phyloP scores from a whole-genome alignment of 2,113 vertebrate species.

The Pipra filicauda region DNA sequence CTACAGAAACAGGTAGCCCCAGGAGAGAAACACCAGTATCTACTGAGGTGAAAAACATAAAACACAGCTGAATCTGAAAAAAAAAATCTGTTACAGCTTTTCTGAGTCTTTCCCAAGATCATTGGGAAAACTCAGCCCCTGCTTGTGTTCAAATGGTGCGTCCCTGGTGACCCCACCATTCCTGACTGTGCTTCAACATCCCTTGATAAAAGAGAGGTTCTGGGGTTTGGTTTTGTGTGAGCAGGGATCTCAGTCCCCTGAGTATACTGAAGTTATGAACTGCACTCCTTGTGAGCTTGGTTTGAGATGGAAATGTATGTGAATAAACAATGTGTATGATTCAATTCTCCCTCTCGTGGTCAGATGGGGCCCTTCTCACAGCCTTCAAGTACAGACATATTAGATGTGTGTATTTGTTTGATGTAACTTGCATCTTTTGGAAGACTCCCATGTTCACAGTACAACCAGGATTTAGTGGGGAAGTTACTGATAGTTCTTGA shows the following conservation, averaged over 20 bases:
- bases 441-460: neutral
- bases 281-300: neutral
- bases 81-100: neutral
- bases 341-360: constrained; percentile 65
- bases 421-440: neutral
- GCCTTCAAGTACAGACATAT: neutral
- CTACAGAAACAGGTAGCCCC: neutral
- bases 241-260: neutral
- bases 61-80: neutral
- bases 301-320: neutral
- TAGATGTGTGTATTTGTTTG: neutral
- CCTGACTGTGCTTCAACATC: neutral
- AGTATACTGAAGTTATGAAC: neutral
- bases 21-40: neutral
- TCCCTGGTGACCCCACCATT: neutral
- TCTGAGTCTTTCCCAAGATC: neutral
- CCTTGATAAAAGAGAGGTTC: neutral
- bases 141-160: neutral
- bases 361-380: constrained; percentile 22
- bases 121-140: neutral
- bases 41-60: neutral
- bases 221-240: neutral
- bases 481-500: constrained; percentile 27
- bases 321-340: constrained; percentile 20
- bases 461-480: neutral